Conservation (phyloP, 2,113 vertebrate genomes). For the Noturus placidus region DNA sequence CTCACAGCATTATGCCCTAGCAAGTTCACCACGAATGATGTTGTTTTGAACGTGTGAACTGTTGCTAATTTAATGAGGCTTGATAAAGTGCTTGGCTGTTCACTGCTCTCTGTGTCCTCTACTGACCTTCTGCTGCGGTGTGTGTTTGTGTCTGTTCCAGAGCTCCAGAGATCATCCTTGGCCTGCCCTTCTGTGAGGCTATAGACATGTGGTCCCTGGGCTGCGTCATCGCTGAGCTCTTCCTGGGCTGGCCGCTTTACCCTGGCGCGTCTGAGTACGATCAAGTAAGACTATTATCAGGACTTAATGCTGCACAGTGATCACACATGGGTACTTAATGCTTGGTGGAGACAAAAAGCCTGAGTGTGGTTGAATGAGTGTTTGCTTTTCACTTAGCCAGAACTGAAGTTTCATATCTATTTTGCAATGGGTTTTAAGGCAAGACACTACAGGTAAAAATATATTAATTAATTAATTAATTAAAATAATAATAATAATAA, state of each 20-base stretch:
- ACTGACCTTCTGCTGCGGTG: slow-evolving; percentile 39
- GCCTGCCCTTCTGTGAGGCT: slow-evolving; percentile 95
- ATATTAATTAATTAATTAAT: too few relatives aligned
- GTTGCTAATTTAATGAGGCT: slow-evolving; percentile 26
- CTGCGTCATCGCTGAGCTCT: slow-evolving; percentile 97
- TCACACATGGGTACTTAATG: slow-evolving; percentile 8
- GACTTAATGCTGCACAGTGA: slow-evolving; percentile 25
- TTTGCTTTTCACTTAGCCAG: not conserved
- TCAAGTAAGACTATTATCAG: slow-evolving; percentile 78
- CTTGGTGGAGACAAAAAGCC: not conserved
- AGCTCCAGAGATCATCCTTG: slow-evolving; percentile 98
- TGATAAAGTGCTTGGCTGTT: slow-evolving; percentile 24
- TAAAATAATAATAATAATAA: too few relatives aligned
- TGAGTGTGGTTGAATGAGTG: not conserved
- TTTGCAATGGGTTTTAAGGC: not conserved
- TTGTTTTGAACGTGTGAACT: slow-evolving; percentile 3
- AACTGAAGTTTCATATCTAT: not conserved
- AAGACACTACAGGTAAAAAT: not conserved
- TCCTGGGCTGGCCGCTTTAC: slow-evolving; percentile 97
- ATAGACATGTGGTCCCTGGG: slow-evolving; percentile 99
- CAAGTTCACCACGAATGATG: not conserved
- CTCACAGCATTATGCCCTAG: not conserved
- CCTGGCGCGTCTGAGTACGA: slow-evolving; percentile 96
- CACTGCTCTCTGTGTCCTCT: slow-evolving; percentile 32
- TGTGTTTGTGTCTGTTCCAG: slow-evolving; percentile 67